These are phyloP conservation scores for Corbicula japonica DNA, from an alignment of 2,888 invertebrate genomes.

Conservation along the genomic window DNA sequence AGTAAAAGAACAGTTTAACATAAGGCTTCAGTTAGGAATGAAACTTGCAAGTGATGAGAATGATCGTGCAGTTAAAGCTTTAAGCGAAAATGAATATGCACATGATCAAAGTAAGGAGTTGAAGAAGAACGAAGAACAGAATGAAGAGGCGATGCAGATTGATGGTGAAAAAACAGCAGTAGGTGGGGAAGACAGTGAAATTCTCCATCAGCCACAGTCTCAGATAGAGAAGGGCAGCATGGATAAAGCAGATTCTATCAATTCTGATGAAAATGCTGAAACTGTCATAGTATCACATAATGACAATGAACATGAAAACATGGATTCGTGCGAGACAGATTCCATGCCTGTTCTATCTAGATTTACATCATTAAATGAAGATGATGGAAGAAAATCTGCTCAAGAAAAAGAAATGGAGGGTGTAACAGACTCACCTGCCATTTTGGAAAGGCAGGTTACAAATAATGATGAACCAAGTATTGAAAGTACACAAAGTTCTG, in stretches of 20 bases:
- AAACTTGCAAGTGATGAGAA: neutral
- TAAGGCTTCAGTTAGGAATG: neutral
- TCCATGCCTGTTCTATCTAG: constrained; percentile 23
- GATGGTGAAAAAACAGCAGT: neutral
- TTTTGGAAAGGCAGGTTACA: neutral
- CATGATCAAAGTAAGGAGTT: neutral
- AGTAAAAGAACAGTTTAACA: constrained; percentile 1
- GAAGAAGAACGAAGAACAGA: neutral
- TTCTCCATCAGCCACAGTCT: no score
- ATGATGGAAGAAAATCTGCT: constrained; percentile 1
- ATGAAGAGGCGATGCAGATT: constrained; percentile 9
- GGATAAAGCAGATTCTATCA: neutral
- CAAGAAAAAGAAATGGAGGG: neutral
- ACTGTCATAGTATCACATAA: neutral
- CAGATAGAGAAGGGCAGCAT: neutral
- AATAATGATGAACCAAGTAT: neutral
- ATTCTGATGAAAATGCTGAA: neutral
- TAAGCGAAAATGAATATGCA: neutral
- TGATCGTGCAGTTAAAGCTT: neutral
- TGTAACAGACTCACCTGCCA: neutral
- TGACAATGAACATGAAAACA: neutral
- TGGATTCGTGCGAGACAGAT: no score
- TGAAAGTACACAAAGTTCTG: neutral
- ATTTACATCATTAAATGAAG: constrained; percentile 16
- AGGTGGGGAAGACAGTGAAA: no score